These are phyloP conservation scores for Clostera curtula DNA, from an alignment of 2,888 invertebrate genomes.

Conservation along the genomic window DNA sequence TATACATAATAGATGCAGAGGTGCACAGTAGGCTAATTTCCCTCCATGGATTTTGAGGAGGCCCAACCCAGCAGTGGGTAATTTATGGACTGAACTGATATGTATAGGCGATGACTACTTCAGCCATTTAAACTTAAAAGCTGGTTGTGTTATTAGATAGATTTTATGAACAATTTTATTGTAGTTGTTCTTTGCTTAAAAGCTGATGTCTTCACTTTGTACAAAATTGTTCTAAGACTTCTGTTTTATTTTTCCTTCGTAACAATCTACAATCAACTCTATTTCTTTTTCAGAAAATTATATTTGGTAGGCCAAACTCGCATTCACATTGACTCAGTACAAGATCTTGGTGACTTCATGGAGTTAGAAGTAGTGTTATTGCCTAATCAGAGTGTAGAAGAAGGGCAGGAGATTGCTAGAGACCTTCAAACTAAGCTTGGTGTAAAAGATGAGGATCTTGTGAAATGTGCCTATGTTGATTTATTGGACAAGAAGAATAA, in stretches of 20 bases:
- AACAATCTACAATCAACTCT: neutral
- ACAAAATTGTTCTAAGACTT: neutral
- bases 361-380: slow-evolving; percentile 87
- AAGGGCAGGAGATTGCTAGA: slow-evolving; percentile 82
- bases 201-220: neutral
- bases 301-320: slow-evolving; percentile 89
- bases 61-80: too few relatives aligned
- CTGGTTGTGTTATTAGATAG: too few relatives aligned
- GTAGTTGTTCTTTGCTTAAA: too few relatives aligned
- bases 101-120: too few relatives aligned
- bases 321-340: slow-evolving; percentile 91
- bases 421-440: slow-evolving; percentile 80
- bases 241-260: slow-evolving; percentile 1
- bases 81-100: too few relatives aligned
- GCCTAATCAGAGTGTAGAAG: slow-evolving; percentile 78
- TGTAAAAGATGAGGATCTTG: slow-evolving; percentile 76
- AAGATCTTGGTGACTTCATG: slow-evolving; percentile 85
- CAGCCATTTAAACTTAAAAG: too few relatives aligned
- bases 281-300: slow-evolving; percentile 72
- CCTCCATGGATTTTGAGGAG: too few relatives aligned
- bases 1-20: too few relatives aligned
- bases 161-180: too few relatives aligned
- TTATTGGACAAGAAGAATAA: slow-evolving; percentile 54
- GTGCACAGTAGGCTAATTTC: too few relatives aligned
- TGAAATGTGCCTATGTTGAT: slow-evolving; percentile 86